phyloP scores from a whole-genome alignment of 1,140 invertebrate genomes.

The Scaptomyza pallida region DNA sequence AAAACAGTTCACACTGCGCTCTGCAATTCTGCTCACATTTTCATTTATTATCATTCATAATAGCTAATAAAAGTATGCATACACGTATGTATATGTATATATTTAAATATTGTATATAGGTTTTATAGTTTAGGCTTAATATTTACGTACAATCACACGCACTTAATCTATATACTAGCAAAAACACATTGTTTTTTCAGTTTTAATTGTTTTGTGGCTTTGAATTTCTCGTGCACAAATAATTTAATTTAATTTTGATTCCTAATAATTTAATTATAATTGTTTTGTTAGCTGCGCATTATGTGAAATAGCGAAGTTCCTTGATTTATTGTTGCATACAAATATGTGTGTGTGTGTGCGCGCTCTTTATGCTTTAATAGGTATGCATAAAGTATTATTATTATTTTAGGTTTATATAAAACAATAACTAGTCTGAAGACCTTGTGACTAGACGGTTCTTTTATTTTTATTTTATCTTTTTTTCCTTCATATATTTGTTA shows the following conservation, averaged over 20 bases:
- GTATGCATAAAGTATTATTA: conserved; percentile 34
- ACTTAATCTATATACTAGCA: conserved; percentile 69
- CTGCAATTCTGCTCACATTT: conserved; percentile 39
- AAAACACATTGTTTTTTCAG: conserved; percentile 63
- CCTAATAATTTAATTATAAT: conserved; percentile 7
- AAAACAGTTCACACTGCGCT: conserved; percentile 48
- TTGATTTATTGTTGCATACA: conserved; percentile 38
- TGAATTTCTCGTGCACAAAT: conserved; percentile 34
- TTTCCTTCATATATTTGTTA: conserved; percentile 41
- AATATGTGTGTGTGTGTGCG: conserved; percentile 38
- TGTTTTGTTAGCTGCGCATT: conserved; percentile 54
- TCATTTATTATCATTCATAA: conserved; percentile 51
- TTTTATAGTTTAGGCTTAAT: conserved; percentile 54
- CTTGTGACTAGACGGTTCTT: conserved; percentile 80
- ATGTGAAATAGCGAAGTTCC: conserved; percentile 52
- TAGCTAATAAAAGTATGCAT: conserved; percentile 61
- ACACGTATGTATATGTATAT: not conserved
- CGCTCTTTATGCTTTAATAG: conserved; percentile 17
- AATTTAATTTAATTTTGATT: conserved; percentile 46
- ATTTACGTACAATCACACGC: conserved; percentile 75
- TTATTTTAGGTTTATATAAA: conserved; percentile 64
- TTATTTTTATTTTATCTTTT: no score
- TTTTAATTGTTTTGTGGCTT: conserved; percentile 5
- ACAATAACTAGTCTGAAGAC: conserved; percentile 83
- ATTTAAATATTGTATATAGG: conserved; percentile 29